A percentile compares a stretch with the other conserved stretches of the same genome.
Conservation (phyloP, 2,888 invertebrate genomes). For the Patella pellucida region DNA sequence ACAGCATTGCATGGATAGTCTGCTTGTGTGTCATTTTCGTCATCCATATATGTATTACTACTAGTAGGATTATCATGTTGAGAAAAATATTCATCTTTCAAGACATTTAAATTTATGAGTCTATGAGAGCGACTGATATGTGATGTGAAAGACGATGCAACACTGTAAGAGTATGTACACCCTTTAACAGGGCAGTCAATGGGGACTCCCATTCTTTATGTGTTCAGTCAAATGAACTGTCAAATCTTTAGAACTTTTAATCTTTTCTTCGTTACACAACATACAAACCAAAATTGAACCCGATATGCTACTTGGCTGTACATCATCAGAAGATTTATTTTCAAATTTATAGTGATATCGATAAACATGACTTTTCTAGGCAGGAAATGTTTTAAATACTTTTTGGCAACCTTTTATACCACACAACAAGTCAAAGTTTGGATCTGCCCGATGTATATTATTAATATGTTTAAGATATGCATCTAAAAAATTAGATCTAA, state of each 20-base stretch:
- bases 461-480: constrained; percentile 9
- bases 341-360: neutral
- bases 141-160: constrained; percentile 4
- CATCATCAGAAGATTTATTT: neutral
- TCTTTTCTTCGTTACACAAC: constrained; percentile 1
- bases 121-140: constrained; percentile 6
- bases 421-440: constrained; percentile 1
- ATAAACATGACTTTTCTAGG: constrained; percentile 7
- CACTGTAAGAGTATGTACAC: neutral
- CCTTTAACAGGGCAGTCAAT: constrained; percentile 1
- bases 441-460: constrained; percentile 4
- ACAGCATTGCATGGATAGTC: neutral
- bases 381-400: constrained; percentile 11
- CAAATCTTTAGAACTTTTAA: neutral
- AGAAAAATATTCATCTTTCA: neutral
- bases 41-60: neutral
- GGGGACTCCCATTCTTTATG: neutral
- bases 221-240: constrained; percentile 3
- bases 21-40: neutral
- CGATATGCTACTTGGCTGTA: neutral
- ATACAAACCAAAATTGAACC: neutral
- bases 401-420: neutral
- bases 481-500: constrained; percentile 2
- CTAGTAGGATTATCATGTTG: neutral
- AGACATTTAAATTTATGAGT: neutral